phyloP scores from a whole-genome alignment of 2,113 vertebrate genomes.

The Pycnonotus jocosus region DNA sequence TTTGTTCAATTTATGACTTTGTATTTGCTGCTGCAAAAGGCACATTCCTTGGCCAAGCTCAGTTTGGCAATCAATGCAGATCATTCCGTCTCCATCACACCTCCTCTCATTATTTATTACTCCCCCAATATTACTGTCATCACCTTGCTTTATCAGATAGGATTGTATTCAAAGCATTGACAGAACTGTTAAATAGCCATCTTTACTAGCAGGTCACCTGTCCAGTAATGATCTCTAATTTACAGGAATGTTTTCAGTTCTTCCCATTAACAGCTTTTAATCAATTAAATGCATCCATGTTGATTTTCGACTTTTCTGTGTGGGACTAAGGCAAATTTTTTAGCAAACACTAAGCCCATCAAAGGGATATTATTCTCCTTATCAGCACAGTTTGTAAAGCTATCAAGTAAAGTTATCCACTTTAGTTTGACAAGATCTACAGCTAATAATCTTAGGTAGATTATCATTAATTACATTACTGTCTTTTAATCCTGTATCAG shows the following conservation, averaged over 20 bases:
- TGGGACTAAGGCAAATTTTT: neutral
- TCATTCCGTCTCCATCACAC: neutral
- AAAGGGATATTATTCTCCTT: neutral
- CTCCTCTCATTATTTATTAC: neutral
- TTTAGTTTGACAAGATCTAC: neutral
- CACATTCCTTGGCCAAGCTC: neutral
- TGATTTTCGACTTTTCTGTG: neutral
- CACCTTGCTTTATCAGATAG: neutral
- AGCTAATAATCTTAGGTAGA: neutral
- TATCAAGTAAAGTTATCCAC: neutral
- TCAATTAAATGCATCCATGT: neutral
- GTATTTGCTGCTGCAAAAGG: neutral
- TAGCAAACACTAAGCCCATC: neutral
- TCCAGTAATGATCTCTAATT: neutral
- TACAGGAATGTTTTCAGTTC: constrained; percentile 17
- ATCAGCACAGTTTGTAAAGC: neutral
- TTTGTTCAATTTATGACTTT: neutral
- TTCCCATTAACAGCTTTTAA: constrained; percentile 16
- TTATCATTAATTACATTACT: constrained; percentile 4
- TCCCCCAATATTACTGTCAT: neutral
- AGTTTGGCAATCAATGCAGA: neutral
- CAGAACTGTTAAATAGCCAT: neutral
- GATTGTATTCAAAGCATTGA: neutral
- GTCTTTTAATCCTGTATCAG: neutral
- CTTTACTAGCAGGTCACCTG: neutral